These are phyloP conservation scores for Drosophila ustulata DNA, from an alignment of 2,888 invertebrate genomes.

Conservation along the genomic window DNA sequence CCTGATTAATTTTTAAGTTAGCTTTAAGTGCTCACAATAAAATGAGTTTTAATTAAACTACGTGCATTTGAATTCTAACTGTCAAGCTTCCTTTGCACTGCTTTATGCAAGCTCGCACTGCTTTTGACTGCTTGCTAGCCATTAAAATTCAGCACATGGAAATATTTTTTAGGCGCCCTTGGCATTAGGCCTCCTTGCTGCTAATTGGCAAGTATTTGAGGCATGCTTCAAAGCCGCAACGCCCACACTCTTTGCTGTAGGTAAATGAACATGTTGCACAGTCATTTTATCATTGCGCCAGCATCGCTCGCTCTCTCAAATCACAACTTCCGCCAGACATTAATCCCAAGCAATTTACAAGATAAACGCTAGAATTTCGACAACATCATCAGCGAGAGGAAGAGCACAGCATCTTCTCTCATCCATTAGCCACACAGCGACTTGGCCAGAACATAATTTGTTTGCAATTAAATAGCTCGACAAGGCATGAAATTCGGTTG, in stretches of 20 bases:
- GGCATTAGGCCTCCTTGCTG: constrained; percentile 11
- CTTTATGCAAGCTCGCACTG: constrained; percentile 8
- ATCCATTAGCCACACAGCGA: constrained; percentile 58
- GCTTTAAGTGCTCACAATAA: constrained; percentile 31
- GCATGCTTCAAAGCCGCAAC: constrained; percentile 59
- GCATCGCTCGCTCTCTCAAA: constrained; percentile 47
- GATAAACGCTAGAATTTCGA: constrained; percentile 77
- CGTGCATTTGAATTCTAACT: background rate
- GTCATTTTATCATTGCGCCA: constrained; percentile 42
- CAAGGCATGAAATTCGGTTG: constrained; percentile 80
- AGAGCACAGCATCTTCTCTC: constrained; percentile 22
- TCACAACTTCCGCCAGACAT: constrained; percentile 78
- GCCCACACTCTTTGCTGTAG: constrained; percentile 68
- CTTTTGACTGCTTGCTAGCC: background rate
- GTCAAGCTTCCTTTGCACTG: constrained; percentile 6
- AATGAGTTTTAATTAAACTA: background rate
- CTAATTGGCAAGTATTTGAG: constrained; percentile 49
- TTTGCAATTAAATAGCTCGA: constrained; percentile 81
- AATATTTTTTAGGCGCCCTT: constrained; percentile 1
- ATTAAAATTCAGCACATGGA: background rate
- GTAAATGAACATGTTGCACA: constrained; percentile 69
- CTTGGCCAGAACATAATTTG: constrained; percentile 76
- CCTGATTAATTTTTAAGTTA: constrained; percentile 66
- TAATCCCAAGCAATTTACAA: constrained; percentile 79
- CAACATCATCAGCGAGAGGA: constrained; percentile 71